Percentiles rank a stretch among this genome's conserved stretches.
Evolutionary conservation across 1,140 invertebrate species (phyloP).

Genomic region (Carcinoscorpius rotundicauda): DNA sequence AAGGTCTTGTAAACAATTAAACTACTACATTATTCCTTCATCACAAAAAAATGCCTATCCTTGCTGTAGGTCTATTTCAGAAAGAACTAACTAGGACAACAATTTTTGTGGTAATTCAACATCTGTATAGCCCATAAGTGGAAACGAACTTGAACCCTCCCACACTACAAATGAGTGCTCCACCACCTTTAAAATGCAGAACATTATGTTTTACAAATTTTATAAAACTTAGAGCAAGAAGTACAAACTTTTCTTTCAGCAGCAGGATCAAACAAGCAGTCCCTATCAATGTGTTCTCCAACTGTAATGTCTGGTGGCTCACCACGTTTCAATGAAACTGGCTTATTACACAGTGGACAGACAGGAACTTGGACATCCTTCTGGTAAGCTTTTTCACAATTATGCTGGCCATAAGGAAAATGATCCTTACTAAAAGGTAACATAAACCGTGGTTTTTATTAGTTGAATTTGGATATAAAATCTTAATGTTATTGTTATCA

Average conservation of each 20-base stretch:
- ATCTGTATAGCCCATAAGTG: too few relatives aligned
- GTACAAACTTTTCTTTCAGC: conserved; percentile 45
- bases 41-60: too few relatives aligned
- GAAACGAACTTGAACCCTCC: too few relatives aligned
- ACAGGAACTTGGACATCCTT: conserved; percentile 86
- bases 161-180: too few relatives aligned
- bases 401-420: conserved; percentile 64
- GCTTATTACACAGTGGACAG: conserved; percentile 79
- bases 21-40: too few relatives aligned
- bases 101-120: too few relatives aligned
- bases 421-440: conserved; percentile 45
- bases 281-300: conserved; percentile 76
- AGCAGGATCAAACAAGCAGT: conserved; percentile 78
- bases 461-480: not conserved
- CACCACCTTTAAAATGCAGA: too few relatives aligned
- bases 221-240: not conserved
- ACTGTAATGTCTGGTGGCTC: conserved; percentile 76
- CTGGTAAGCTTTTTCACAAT: conserved; percentile 58
- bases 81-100: too few relatives aligned
- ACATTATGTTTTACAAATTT: too few relatives aligned
- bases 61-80: too few relatives aligned
- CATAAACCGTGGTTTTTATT: too few relatives aligned
- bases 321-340: conserved; percentile 64
- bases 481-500: not conserved
- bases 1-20: too few relatives aligned